Evolutionary conservation across 2,888 invertebrate genomes (phyloP).

Genomic region (Ganaspis brasiliensis): DNA sequence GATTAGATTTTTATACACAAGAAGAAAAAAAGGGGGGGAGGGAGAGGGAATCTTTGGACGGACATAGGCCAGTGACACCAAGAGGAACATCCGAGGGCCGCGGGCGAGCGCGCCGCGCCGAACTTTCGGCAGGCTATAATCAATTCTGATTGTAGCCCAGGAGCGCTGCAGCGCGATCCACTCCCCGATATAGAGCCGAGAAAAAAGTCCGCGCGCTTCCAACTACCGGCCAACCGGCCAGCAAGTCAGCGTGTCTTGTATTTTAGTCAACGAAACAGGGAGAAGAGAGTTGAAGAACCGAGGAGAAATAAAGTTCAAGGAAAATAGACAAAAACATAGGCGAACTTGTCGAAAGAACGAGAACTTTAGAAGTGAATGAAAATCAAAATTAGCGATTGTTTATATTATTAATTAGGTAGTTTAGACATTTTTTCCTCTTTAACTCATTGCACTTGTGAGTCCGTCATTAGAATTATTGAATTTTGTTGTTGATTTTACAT

Average conservation of each 20-base stretch:
- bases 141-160: constrained; percentile 80
- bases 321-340: constrained; percentile 48
- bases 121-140: constrained; percentile 80
- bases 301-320: constrained; percentile 33
- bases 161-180: constrained; percentile 77
- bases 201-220: constrained; percentile 74
- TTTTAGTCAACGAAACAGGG: constrained; percentile 47
- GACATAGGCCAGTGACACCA: constrained; percentile 43
- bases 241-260: constrained; percentile 51
- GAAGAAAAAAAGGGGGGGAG: neutral
- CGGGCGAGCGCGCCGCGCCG: constrained; percentile 74
- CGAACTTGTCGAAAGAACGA: constrained; percentile 44
- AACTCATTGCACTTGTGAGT: too few relatives aligned
- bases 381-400: neutral
- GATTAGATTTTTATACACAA: constrained; percentile 17
- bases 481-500: too few relatives aligned
- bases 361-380: constrained; percentile 41
- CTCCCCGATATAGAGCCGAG: constrained; percentile 78
- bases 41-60: neutral
- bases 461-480: too few relatives aligned
- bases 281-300: constrained; percentile 44
- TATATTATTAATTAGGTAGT: too few relatives aligned
- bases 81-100: constrained; percentile 62
- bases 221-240: constrained; percentile 74
- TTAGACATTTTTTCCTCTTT: too few relatives aligned